phyloP scores from a whole-genome alignment of 2,797 vertebrate genomes.

The Triplophysa bombifrons region DNA sequence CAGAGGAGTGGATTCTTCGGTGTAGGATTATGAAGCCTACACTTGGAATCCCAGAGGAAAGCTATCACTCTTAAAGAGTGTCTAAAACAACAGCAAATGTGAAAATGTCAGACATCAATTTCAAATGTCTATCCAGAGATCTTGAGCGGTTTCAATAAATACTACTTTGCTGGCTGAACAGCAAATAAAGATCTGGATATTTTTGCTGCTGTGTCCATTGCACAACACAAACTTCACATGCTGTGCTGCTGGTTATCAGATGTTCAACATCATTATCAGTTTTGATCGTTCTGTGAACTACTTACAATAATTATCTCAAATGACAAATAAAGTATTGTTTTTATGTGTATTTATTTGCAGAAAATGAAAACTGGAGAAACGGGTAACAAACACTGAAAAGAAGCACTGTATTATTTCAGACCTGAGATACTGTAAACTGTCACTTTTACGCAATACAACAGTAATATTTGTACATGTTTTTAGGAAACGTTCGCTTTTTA shows the following conservation, averaged over 20 bases:
- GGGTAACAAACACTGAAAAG: no score
- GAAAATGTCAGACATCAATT: background rate
- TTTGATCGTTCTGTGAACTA: no score
- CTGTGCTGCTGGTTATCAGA: conserved; percentile 19
- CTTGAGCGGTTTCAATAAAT: background rate
- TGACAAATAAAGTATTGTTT: no score
- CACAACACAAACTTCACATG: conserved; percentile 3
- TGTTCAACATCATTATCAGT: background rate
- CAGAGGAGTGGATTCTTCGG: conserved; percentile 13
- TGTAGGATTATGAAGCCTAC: conserved; percentile 23
- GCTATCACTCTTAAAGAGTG: background rate
- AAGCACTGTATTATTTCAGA: no score
- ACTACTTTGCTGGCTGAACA: background rate
- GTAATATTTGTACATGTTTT: no score
- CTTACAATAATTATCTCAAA: no score
- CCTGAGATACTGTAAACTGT: no score
- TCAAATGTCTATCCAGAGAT: conserved; percentile 5
- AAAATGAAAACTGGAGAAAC: no score
- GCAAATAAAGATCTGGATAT: conserved; percentile 12
- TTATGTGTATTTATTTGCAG: no score
- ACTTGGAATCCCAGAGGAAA: conserved; percentile 23
- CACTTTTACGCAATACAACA: no score
- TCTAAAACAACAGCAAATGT: background rate
- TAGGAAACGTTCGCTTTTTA: no score
- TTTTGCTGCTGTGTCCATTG: conserved; percentile 6